Evolutionary conservation across 2,113 vertebrate genomes (phyloP), one percentile per base, ranked within the genome.

Genomic region (Barbus barbus): DNA sequence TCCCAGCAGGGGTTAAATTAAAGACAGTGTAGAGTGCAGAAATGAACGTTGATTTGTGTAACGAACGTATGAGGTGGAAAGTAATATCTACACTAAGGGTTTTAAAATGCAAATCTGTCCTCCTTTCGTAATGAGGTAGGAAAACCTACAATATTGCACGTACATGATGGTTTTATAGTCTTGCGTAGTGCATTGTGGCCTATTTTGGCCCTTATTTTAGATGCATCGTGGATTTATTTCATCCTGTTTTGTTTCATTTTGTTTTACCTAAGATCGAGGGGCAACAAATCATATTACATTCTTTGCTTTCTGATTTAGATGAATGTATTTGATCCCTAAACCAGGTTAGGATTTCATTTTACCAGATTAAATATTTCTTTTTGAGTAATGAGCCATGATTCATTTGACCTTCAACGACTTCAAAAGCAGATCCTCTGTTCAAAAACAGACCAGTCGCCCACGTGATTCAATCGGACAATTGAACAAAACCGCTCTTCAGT

Each of bases 331-430:
- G 69, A 82, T 61, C 60, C 65, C 3, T 69, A 84, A 82, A 84
- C 81, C 74, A 69, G 38, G 79, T 67, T 65, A 41, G 71, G 51
- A 80, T 88, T 86, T 83, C 8, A 72, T 85, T 78, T 63, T 41
- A 44, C 24, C 28, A 78, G 83, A 88, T 88, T 82, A 86, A 85
- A 78, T 74, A 46, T 85, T 80, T 78, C 26, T 31, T 60, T 61
- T 22, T 16, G 33, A 84, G 61, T 84, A 79, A 79, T 84, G 71
- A 85, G 53, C 48, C 18, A 2, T 44, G 44, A 82, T 73, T 69
- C 36, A 18, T 83, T 80, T 81, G 75, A 84, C 87, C 87, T 85
- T 85, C 73, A 56, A 41, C 2, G 33, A 53, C 79, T 81, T 69
- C 44, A 69, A 53, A 78, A 56, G n/a, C n/a, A 56, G 36, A 48